A percentile compares a stretch with the other conserved stretches of the same genome.
These are phyloP conservation scores for Mantis religiosa DNA, from an alignment of 2,888 invertebrate genomes.

Conservation along the genomic window DNA sequence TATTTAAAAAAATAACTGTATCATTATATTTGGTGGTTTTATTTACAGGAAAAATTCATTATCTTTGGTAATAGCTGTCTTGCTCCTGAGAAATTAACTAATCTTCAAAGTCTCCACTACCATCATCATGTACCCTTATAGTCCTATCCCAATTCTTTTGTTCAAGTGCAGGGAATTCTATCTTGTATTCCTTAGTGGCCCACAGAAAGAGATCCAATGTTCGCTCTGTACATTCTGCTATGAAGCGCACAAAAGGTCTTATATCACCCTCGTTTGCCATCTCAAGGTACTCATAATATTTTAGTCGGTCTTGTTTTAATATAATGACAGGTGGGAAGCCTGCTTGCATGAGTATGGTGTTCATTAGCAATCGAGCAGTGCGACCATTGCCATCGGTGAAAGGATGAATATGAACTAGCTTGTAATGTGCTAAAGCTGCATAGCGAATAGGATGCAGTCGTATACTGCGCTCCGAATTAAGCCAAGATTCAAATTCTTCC, in stretches of 20 bases:
- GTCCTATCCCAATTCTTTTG: slow-evolving; percentile 23
- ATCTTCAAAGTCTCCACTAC: not conserved
- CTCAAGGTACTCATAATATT: slow-evolving; percentile 85
- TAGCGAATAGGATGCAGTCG: slow-evolving; percentile 86
- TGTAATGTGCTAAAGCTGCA: slow-evolving; percentile 95
- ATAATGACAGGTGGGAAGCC: slow-evolving; percentile 96
- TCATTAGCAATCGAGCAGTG: slow-evolving; percentile 93
- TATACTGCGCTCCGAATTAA: slow-evolving; percentile 82
- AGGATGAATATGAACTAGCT: slow-evolving; percentile 94
- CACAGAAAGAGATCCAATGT: slow-evolving; percentile 83
- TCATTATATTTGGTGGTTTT: not conserved
- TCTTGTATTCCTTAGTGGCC: slow-evolving; percentile 67
- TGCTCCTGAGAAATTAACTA: not conserved
- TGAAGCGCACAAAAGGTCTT: slow-evolving; percentile 92
- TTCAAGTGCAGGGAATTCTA: slow-evolving; percentile 35
- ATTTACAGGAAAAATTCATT: not conserved
- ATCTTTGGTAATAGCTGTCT: not conserved
- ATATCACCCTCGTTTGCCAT: slow-evolving; percentile 92
- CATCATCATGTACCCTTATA: slow-evolving; percentile 23
- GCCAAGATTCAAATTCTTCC: slow-evolving; percentile 86
- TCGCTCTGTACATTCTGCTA: slow-evolving; percentile 86
- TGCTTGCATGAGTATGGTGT: slow-evolving; percentile 88
- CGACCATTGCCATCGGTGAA: slow-evolving; percentile 96
- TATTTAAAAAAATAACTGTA: not conserved
- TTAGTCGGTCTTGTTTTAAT: slow-evolving; percentile 72